Percentiles rank a stretch among this genome's conserved stretches.
Evolutionary conservation across 2,113 vertebrate genomes (phyloP).

Genomic region (Muntiacus muntjak): DNA sequence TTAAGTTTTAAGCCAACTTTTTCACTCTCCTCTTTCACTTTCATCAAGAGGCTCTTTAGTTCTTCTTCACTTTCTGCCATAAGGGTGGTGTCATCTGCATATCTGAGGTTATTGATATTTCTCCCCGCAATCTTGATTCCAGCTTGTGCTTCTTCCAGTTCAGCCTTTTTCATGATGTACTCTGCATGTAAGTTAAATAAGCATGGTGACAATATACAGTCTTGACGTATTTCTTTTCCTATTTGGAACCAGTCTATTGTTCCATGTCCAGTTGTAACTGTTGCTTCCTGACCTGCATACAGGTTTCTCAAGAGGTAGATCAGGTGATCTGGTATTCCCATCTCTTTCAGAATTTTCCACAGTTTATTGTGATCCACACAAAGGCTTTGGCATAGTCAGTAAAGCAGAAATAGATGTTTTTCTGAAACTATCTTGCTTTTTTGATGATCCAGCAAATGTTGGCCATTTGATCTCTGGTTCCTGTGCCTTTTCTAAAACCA

Average conservation of each 20-base stretch:
- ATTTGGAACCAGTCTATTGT: neutral
- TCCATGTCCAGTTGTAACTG: neutral
- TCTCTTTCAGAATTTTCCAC: neutral
- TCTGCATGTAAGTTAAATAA: neutral
- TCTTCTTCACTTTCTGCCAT: neutral
- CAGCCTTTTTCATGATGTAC: neutral
- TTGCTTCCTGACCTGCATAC: neutral
- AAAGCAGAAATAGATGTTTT: neutral
- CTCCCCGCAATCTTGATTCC: neutral
- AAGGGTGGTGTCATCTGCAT: neutral
- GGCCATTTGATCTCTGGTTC: neutral
- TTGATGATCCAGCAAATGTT: fast-evolving
- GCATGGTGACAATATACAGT: neutral
- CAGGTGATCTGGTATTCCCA: neutral
- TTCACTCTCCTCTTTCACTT: neutral
- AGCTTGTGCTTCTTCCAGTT: neutral
- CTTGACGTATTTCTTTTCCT: neutral
- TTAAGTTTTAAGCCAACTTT: neutral
- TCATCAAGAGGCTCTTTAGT: neutral
- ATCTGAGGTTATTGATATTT: neutral
- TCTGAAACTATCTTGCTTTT: neutral
- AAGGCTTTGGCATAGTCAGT: neutral
- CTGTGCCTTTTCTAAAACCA: neutral
- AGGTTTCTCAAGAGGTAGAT: neutral
- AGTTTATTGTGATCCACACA: neutral